Base-by-base conservation (phyloP, 2,113 vertebrate species). In the Pomatostomus ruficeps region DNA sequence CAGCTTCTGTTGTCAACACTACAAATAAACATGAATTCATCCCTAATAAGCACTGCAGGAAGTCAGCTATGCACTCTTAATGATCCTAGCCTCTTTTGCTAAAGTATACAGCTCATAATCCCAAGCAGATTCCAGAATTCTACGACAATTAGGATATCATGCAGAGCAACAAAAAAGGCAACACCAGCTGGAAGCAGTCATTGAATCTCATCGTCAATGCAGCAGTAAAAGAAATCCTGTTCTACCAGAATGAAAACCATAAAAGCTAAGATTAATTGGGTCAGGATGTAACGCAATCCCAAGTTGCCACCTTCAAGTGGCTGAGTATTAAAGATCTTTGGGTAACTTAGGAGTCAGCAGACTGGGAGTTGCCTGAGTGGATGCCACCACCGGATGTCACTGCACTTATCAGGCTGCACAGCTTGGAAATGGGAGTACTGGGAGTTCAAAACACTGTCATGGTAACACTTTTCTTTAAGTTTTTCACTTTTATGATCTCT, bases 21-120 rank as follows among this genome's bases (percentile, higher is more conserved):
- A 82, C 58, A 84, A 89, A 88, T 81, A 96, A 95, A 94, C 76
- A 89, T 58, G 15, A 95, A 85, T 93, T 91, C 51, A 62, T 55
- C 28, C 85, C 48, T 93, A 93, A 88, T n/a, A 90, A 65, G 38
- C 88, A 74, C 75, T 84, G 62, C 78, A 54, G 92, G 87, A 92
- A 89, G 91, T 49, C 88, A 68, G 14, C 90, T 65, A 29, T 48
- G 75, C 52, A 78, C 59, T 67, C 71, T 85, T 91, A 92, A 91
- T 68, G 82, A 96, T 88, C 38, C 67, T 46, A 74, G 31, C 79
- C 61, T 46, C 38, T 82, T 92, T 82, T 76, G 48, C 89, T 88
- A 76, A 95, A 85, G 71, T 58, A 88, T 73, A 79, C 58, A 85
- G 70, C 76, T 82, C 6, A n/a, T 86, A 92, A 96, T 77, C 79